phyloP scores from a whole-genome alignment of 2,888 invertebrate genomes.

The Eupelmus urozonus region DNA sequence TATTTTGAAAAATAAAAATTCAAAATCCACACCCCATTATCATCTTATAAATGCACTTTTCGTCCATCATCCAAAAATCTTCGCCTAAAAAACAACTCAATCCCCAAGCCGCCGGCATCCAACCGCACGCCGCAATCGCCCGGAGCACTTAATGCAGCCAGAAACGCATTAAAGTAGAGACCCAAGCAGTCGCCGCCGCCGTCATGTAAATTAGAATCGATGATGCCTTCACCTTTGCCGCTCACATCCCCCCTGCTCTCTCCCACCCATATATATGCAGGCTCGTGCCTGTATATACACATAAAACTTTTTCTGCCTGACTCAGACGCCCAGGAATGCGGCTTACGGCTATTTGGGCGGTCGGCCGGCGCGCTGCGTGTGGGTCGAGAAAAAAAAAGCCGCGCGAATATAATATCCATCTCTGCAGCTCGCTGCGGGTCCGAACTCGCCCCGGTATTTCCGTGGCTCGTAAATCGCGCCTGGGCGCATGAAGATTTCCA shows the following conservation, averaged over 20 bases:
- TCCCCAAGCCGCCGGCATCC: neutral
- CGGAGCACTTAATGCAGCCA: neutral
- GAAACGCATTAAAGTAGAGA: neutral
- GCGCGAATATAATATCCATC: slow-evolving; percentile 8
- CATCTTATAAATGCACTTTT: no score
- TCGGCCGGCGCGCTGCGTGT: no score
- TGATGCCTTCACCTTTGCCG: slow-evolving; percentile 18
- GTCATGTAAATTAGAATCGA: slow-evolving; percentile 44
- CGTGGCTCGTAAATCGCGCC: slow-evolving; percentile 38
- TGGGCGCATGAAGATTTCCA: neutral
- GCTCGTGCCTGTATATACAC: neutral
- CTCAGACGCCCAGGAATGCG: slow-evolving; percentile 45
- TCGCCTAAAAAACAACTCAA: neutral
- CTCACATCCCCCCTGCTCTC: neutral
- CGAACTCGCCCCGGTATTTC: slow-evolving; percentile 29
- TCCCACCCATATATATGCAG: neutral
- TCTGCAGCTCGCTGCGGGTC: neutral
- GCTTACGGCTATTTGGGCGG: slow-evolving; percentile 27
- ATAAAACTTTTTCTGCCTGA: slow-evolving; percentile 10
- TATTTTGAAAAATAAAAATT: no score
- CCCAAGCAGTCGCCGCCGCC: neutral
- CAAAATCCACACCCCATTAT: no score
- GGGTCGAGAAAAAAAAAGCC: neutral
- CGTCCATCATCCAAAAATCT: neutral
- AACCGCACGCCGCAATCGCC: neutral